Evolutionary conservation across 2,888 invertebrate species (phyloP).

Genomic region (Apodemia hepburni): DNA sequence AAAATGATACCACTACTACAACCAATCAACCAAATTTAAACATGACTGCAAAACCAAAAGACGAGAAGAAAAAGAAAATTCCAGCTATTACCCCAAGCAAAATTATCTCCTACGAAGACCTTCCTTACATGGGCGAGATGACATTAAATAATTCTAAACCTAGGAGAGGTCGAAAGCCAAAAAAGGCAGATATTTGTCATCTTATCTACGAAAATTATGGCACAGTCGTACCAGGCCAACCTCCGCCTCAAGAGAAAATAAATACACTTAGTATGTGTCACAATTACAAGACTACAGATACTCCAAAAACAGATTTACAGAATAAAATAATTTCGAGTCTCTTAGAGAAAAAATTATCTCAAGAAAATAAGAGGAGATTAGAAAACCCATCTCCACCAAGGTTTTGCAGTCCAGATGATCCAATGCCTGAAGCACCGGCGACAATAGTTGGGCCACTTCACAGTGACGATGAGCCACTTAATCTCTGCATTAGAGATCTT

Average conservation of each 20-base stretch:
- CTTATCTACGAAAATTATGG: slow-evolving; percentile 95
- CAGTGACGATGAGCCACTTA: slow-evolving; percentile 86
- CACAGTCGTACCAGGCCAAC: slow-evolving; percentile 89
- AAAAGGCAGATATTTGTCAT: slow-evolving; percentile 95
- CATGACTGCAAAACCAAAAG: slow-evolving; percentile 52
- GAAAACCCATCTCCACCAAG: slow-evolving; percentile 55
- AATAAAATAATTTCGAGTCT: slow-evolving; percentile 85
- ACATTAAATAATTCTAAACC: slow-evolving; percentile 94
- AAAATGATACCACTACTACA: slow-evolving; percentile 73
- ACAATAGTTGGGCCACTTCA: slow-evolving; percentile 55
- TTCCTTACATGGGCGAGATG: slow-evolving; percentile 96
- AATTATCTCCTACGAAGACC: slow-evolving; percentile 87
- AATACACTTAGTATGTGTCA: slow-evolving; percentile 43
- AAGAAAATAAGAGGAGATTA: slow-evolving; percentile 78
- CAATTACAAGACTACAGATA: slow-evolving; percentile 42
- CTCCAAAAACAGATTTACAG: slow-evolving; percentile 82
- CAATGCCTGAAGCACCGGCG: slow-evolving; percentile 56
- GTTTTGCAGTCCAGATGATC: slow-evolving; percentile 56
- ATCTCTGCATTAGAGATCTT: slow-evolving; percentile 90
- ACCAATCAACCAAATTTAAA: slow-evolving; percentile 45
- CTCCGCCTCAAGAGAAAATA: slow-evolving; percentile 75
- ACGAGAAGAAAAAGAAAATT: slow-evolving; percentile 58
- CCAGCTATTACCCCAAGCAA: slow-evolving; percentile 66
- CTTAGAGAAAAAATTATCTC: slow-evolving; percentile 84
- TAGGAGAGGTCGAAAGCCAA: slow-evolving; percentile 92